Base-by-base conservation (phyloP, 1,140 invertebrate species). In the Drosophila pseudoobscura region DNA sequence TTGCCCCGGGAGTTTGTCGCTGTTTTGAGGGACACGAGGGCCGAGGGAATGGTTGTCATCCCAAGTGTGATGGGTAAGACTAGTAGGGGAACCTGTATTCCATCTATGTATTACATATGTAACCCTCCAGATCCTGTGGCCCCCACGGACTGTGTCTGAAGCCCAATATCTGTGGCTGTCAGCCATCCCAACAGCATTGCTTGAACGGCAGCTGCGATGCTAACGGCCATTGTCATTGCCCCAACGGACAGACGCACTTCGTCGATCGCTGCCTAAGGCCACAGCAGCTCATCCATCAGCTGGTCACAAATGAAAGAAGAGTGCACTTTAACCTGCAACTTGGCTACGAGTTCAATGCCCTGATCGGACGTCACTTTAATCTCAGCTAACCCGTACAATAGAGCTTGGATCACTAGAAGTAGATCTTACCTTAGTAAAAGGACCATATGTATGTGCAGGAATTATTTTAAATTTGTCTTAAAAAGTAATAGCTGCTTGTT, bases 11-110 rank as follows among this genome's bases (percentile, higher is more conserved):
- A 8, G 61, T 92, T 0, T 94, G 95, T 80, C 92, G 93, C 9
- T 96, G 95, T 84, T 93, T 93, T 47, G 87, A 92, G 26, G 95
- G 95, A 0, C 92, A 89, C 58, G 61, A 77, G n/a, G 63, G 75
- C 15, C 74, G 69, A 24, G 75, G 59, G 5, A 68, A 55, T 43
- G 78, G 65, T 29, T 92, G 83, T 49, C 71, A 63, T 45, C 82
- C 90, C 22, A 75, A 68, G 47, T 92, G 91, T 55, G 64, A 78
- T 88, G 13, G 64, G 80, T 78, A 8, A 15, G 24, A 8, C 11
- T 6, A 13, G 8, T 0, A 7, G 3, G 1, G 6, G 0, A 15
- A n/a, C 8, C 29, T 15, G 0, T 9, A 29, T 17, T 43, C 31
- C 7, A 52, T 6, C 13, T 20, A 60, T n/a, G 2, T 3, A 2